Evolutionary conservation across 2,888 invertebrate genomes (phyloP).

Genomic region (Mythimna lalbum): DNA sequence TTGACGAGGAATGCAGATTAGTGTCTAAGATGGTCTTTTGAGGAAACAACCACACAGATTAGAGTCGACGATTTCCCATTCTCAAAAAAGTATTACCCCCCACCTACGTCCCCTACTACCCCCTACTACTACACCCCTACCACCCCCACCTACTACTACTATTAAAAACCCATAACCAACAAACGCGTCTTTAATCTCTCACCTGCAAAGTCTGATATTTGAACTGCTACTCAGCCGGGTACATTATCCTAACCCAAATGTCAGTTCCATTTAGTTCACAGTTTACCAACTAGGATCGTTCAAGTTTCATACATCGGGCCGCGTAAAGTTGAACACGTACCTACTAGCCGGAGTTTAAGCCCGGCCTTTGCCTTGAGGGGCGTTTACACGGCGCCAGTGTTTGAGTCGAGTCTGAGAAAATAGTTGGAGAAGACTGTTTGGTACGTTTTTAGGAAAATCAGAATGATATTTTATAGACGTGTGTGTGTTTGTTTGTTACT

Average conservation of each 20-base stretch:
- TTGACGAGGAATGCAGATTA: too few relatives aligned
- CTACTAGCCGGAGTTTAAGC: conserved; percentile 67
- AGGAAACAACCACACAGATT: too few relatives aligned
- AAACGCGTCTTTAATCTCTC: neutral
- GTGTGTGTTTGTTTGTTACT: too few relatives aligned
- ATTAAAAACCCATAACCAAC: neutral
- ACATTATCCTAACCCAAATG: conserved; percentile 63
- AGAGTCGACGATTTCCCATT: too few relatives aligned
- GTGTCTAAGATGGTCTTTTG: too few relatives aligned
- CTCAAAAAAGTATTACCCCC: too few relatives aligned
- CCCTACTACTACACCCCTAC: too few relatives aligned
- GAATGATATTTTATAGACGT: too few relatives aligned
- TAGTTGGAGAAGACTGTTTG: neutral
- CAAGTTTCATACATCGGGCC: conserved; percentile 76
- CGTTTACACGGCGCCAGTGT: conserved; percentile 27
- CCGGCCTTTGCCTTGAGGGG: conserved; percentile 53
- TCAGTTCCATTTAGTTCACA: conserved; percentile 72
- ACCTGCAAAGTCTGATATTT: conserved; percentile 37
- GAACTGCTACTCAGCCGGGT: conserved; percentile 16
- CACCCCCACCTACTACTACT: neutral
- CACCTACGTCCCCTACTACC: too few relatives aligned
- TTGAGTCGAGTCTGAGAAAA: neutral
- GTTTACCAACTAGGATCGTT: conserved; percentile 69
- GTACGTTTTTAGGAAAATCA: too few relatives aligned
- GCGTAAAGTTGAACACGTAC: conserved; percentile 70